Evolutionary conservation across 1,140 invertebrate species (phyloP).

Genomic region (Diploscapter pachys): DNA sequence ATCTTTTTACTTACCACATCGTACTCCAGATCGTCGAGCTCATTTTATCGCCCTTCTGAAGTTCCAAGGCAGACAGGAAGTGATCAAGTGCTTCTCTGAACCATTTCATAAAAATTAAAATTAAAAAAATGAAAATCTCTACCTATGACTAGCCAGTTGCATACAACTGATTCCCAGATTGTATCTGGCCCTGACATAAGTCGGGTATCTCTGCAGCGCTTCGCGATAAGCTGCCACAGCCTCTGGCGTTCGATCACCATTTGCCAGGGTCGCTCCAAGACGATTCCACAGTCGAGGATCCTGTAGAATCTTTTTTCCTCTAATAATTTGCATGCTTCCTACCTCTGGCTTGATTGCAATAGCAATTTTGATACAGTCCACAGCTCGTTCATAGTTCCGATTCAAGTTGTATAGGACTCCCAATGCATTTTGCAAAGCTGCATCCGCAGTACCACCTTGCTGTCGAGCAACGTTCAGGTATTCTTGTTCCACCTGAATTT

Average conservation of each 20-base stretch:
- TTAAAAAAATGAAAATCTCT: constrained; percentile 17
- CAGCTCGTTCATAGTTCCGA: constrained; percentile 88
- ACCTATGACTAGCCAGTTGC: constrained; percentile 87
- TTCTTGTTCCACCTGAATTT: constrained; percentile 67
- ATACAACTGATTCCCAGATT: constrained; percentile 97
- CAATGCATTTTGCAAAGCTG: constrained; percentile 90
- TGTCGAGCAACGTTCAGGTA: constrained; percentile 80
- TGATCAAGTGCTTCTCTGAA: constrained; percentile 87
- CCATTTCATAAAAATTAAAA: background rate
- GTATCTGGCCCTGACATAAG: constrained; percentile 91
- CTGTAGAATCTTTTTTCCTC: constrained; percentile 60
- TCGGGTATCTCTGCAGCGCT: constrained; percentile 84
- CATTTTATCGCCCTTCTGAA: constrained; percentile 68
- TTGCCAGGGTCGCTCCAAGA: constrained; percentile 90
- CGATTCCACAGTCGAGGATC: constrained; percentile 95
- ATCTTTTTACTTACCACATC: constrained; percentile 6
- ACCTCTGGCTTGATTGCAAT: constrained; percentile 75
- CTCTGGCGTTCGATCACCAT: constrained; percentile 87
- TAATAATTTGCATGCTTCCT: constrained; percentile 38
- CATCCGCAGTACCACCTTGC: constrained; percentile 75
- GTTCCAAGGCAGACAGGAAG: constrained; percentile 83
- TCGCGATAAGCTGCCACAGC: constrained; percentile 90
- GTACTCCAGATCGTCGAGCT: constrained; percentile 23
- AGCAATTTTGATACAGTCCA: constrained; percentile 89
- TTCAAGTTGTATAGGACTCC: constrained; percentile 92